Percentiles rank a stretch among this genome's conserved stretches.
phyloP scores from a whole-genome alignment of 1,140 invertebrate genomes.

The Sinella curviseta region DNA sequence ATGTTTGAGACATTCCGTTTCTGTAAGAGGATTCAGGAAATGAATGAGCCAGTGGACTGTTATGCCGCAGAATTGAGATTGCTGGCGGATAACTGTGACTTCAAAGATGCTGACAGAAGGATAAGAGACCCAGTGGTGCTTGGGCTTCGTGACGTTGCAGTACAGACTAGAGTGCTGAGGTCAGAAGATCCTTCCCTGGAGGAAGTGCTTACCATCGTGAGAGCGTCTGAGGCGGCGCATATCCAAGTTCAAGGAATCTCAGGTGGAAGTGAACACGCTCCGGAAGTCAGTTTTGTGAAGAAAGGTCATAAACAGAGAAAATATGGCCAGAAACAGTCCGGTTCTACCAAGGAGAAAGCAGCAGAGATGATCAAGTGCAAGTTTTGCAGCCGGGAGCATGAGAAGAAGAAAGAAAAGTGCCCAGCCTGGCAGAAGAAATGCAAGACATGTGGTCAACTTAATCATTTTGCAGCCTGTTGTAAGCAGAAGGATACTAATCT shows the following conservation, averaged over 20 bases:
- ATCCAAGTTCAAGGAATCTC: neutral
- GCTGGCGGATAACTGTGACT: neutral
- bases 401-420: neutral
- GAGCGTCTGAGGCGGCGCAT: neutral
- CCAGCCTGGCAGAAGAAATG: conserved; percentile 7
- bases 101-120: neutral
- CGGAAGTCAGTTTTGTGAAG: neutral
- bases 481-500: neutral
- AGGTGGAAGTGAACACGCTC: neutral
- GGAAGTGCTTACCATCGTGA: conserved; percentile 13
- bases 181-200: neutral
- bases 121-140: conserved; percentile 28
- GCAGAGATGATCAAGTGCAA: neutral
- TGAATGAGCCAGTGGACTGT: neutral
- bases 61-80: neutral
- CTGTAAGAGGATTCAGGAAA: neutral
- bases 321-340: neutral
- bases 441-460: neutral
- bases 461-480: neutral
- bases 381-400: conserved; percentile 15
- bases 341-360: neutral
- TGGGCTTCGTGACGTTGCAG: neutral
- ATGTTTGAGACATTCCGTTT: conserved; percentile 13
- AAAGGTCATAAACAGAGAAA: neutral
- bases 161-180: conserved; percentile 19